Base-by-base conservation (phyloP, 2,113 vertebrate species). In the Kryptolebias marmoratus region DNA sequence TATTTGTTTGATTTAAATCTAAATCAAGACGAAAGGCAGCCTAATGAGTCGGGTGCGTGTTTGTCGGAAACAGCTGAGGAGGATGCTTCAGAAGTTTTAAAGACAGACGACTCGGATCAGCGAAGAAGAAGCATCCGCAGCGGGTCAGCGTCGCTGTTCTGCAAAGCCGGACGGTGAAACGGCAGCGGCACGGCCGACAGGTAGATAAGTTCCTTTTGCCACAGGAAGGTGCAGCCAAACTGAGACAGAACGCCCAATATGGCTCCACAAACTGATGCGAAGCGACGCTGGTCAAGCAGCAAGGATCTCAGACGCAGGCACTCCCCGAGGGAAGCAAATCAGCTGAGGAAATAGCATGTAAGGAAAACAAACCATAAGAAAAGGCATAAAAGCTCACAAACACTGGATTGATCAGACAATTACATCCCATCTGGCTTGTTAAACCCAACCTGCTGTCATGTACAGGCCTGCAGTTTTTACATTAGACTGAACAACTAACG, bases 341-440 rank as follows among this genome's bases (percentile, higher is more conserved):
- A 91, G 87, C 75, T 80, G 91, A 91, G 86, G 93, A 95, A 94
- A 95, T 91, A 94, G 90, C 87, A 92, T 79, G 92, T 90, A 94
- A 94, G 92, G 88, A 95, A 96, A 97, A 96, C 95, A 98, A 95
- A 94, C 93, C 95, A 91, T 98, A 96, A 96, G 91, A 92, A 94
- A 96, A 96, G 91, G 91, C 95, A 97, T 97, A 96, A 96, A 97
- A 95, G 88, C 94, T 93, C 94, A 94, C 94, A 97, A 97, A 98
- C 95, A 97, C 94, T 95, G 95, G 94, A 96, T 95, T 96, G 95
- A 96, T 97, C 95, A 94, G 94, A 96, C 94, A 93, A 97, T 98
- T 97, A 98, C 91, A 94, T 95, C 88, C 96, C 96, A 97, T 97
- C 97, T 98, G 96, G 96, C 95, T 95, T 96, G 96, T 99, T 97